These are phyloP conservation scores for Nesoenas mayeri DNA, from an alignment of 2,113 vertebrate species.

Conservation along the genomic window DNA sequence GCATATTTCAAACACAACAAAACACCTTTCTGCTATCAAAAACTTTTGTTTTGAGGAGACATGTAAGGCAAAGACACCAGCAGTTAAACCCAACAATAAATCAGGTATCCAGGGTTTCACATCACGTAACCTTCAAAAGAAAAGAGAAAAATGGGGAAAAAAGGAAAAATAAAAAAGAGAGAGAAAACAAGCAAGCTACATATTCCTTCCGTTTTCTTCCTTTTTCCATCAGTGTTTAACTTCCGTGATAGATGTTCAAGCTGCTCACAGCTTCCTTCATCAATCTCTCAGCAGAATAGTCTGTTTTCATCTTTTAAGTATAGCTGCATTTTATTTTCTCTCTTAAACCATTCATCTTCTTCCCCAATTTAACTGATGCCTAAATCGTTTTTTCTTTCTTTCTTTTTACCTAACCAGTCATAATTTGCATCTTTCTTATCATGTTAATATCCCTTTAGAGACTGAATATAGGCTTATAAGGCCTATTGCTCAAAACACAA, in stretches of 20 bases:
- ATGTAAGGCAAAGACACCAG: background rate
- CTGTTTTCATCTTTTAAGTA: background rate
- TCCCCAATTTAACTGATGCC: background rate
- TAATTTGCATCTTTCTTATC: background rate
- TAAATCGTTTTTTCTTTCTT: background rate
- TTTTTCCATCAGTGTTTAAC: background rate
- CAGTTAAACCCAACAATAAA: background rate
- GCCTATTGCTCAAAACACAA: background rate
- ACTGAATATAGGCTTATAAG: background rate
- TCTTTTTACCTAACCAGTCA: background rate
- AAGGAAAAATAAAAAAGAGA: background rate
- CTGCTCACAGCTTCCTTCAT: background rate
- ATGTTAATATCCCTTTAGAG: background rate
- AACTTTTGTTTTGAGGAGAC: background rate
- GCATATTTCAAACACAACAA: background rate
- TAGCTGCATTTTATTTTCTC: background rate
- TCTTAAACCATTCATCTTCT: background rate
- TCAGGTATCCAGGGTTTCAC: background rate
- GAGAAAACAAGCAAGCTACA: background rate
- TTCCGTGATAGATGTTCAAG: background rate
- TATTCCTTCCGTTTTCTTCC: background rate
- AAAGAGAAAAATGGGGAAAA: fast-evolving
- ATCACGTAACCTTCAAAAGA: background rate
- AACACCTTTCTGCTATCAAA: background rate
- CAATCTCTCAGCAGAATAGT: background rate